Conservation (phyloP, 2,113 vertebrate species). For the Siniperca chuatsi region DNA sequence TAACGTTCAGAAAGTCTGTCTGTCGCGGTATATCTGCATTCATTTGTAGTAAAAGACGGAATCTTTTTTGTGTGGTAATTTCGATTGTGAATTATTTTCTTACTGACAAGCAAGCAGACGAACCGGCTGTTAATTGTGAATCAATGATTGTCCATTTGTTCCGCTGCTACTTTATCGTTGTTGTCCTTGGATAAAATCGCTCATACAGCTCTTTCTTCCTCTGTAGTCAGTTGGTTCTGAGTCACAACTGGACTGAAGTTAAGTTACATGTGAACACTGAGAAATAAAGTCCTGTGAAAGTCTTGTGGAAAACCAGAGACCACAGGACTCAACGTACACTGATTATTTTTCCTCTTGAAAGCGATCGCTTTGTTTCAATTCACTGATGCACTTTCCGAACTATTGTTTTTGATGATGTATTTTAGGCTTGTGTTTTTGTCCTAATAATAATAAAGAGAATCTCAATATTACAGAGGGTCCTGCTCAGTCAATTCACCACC, state of each 20-base stretch:
- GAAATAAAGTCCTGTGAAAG: too few species aligned
- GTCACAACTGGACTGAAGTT: constrained; percentile 25
- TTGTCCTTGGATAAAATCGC: background rate
- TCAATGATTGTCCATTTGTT: background rate
- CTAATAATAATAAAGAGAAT: constrained; percentile 74
- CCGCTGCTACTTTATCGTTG: background rate
- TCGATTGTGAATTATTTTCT: background rate
- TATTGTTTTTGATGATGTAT: constrained; percentile 58
- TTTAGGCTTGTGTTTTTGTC: constrained; percentile 68
- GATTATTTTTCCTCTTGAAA: background rate
- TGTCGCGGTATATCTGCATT: background rate
- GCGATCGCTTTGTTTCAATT: constrained; percentile 29
- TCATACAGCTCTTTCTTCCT: constrained; percentile 34
- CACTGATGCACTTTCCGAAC: constrained; percentile 77
- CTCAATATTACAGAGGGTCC: constrained; percentile 7
- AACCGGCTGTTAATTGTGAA: constrained; percentile 6
- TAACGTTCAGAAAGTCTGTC: background rate
- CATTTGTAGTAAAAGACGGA: background rate
- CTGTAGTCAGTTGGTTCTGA: background rate
- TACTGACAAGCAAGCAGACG: background rate
- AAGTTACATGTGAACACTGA: background rate
- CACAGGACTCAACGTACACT: background rate
- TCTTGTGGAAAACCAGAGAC: too few species aligned
- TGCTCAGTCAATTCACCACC: background rate
- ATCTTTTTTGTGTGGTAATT: background rate